Evolutionary conservation across 2,113 vertebrate genomes (phyloP).

Genomic region (Apteryx owenii): DNA sequence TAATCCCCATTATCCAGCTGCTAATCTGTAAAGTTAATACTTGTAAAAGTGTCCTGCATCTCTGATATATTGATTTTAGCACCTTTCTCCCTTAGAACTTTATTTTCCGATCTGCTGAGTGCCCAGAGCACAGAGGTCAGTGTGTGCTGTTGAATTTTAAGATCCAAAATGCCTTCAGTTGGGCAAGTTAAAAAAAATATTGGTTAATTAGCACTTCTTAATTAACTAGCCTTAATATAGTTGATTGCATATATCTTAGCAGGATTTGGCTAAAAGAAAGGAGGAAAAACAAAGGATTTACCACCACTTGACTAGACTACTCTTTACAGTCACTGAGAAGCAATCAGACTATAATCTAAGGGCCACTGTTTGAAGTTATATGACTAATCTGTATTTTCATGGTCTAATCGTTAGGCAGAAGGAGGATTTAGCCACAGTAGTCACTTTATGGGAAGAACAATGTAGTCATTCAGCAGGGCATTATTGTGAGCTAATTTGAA

Average conservation of each 20-base stretch:
- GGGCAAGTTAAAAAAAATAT: not conserved
- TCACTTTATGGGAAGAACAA: constrained; percentile 58
- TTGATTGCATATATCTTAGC: not conserved
- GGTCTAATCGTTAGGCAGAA: constrained; percentile 49
- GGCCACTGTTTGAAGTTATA: constrained; percentile 15
- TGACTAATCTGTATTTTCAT: constrained; percentile 49
- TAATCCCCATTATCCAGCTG: not conserved
- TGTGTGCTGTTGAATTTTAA: not conserved
- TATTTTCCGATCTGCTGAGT: not conserved
- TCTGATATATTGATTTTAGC: not conserved
- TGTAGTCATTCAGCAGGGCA: constrained; percentile 18
- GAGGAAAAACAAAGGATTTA: not conserved
- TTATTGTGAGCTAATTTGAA: constrained; percentile 36
- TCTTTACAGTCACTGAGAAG: not conserved
- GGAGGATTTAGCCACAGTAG: constrained; percentile 37
- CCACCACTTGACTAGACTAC: not conserved
- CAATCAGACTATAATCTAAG: not conserved
- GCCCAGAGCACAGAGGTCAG: fast-evolving
- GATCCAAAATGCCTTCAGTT: not conserved
- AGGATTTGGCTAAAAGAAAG: not conserved
- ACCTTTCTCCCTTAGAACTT: not conserved
- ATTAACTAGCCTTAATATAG: not conserved
- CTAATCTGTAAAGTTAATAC: not conserved
- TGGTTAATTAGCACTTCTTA: not conserved
- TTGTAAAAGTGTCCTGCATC: not conserved